These are phyloP conservation scores for Petrocephalus schoutedeni DNA, from an alignment of 2,797 vertebrate species.

Conservation along the genomic window DNA sequence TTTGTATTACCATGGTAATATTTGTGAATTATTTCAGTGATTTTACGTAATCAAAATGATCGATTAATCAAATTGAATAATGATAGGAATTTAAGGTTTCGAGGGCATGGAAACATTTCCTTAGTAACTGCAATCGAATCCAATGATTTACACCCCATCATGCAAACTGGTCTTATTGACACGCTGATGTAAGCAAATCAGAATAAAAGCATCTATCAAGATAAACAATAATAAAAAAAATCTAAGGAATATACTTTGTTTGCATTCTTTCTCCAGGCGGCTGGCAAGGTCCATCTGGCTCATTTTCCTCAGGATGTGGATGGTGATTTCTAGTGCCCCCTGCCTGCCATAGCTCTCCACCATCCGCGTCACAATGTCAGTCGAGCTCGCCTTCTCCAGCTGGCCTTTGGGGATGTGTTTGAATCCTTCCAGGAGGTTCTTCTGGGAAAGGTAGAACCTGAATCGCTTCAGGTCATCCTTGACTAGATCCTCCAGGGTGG, in stretches of 20 bases:
- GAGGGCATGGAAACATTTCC: neutral
- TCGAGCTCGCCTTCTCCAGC: neutral
- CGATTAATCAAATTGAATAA: neutral
- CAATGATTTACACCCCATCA: neutral
- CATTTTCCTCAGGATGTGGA: constrained; percentile 25
- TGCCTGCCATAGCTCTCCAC: constrained; percentile 3
- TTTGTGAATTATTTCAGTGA: neutral
- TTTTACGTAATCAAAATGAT: neutral
- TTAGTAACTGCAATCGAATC: neutral
- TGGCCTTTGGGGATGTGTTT: constrained; percentile 15
- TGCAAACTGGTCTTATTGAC: neutral
- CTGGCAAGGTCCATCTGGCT: neutral
- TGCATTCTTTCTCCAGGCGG: neutral
- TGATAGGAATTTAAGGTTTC: neutral
- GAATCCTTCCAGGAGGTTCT: constrained; percentile 14
- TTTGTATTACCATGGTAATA: neutral
- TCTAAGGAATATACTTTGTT: neutral
- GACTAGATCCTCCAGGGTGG: constrained; percentile 1
- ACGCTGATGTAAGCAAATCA: neutral
- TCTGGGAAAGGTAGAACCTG: constrained; percentile 4
- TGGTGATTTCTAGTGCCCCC: neutral
- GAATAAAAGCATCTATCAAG: neutral
- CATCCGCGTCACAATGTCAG: constrained; percentile 4
- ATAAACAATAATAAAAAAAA: neutral
- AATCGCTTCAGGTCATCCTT: constrained; percentile 10